Conservation (phyloP, 2,113 vertebrate genomes). For the Morone chrysops region DNA sequence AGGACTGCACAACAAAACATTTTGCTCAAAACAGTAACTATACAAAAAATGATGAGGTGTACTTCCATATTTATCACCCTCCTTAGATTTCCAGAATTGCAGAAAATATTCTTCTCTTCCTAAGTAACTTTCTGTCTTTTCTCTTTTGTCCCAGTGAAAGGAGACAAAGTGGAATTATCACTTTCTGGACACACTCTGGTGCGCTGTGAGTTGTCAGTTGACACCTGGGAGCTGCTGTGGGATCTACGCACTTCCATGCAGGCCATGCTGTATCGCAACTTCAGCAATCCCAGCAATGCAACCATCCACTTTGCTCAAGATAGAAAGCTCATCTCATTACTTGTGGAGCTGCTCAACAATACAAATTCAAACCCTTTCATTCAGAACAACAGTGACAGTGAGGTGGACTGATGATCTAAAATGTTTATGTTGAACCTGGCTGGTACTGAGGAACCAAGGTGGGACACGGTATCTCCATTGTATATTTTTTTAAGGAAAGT, state of each 20-base stretch:
- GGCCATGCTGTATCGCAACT: slow-evolving; percentile 91
- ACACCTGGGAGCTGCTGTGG: slow-evolving; percentile 89
- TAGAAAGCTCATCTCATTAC: slow-evolving; percentile 87
- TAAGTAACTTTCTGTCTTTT: neutral
- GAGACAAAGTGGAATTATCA: slow-evolving; percentile 87
- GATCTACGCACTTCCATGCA: slow-evolving; percentile 91
- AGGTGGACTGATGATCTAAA: slow-evolving; percentile 63
- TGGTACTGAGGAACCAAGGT: slow-evolving; percentile 25
- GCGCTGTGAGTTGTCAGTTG: slow-evolving; percentile 86
- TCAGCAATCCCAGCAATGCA: slow-evolving; percentile 80
- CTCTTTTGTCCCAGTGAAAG: slow-evolving; percentile 80
- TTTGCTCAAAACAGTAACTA: neutral
- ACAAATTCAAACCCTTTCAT: slow-evolving; percentile 36
- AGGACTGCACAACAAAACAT: neutral
- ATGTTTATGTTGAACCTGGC: neutral
- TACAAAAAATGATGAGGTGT: neutral
- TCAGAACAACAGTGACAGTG: slow-evolving; percentile 48
- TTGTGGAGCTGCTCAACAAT: slow-evolving; percentile 91
- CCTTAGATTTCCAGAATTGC: neutral
- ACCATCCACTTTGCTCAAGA: slow-evolving; percentile 80
- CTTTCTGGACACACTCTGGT: slow-evolving; percentile 88
- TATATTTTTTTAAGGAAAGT: neutral
- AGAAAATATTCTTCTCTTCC: neutral
- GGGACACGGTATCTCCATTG: neutral
- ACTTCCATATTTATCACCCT: neutral